Percentiles rank a stretch among this genome's conserved stretches.
These are phyloP conservation scores for Forbesichthys agassizii DNA, from an alignment of 2,113 vertebrate genomes.

Conservation along the genomic window DNA sequence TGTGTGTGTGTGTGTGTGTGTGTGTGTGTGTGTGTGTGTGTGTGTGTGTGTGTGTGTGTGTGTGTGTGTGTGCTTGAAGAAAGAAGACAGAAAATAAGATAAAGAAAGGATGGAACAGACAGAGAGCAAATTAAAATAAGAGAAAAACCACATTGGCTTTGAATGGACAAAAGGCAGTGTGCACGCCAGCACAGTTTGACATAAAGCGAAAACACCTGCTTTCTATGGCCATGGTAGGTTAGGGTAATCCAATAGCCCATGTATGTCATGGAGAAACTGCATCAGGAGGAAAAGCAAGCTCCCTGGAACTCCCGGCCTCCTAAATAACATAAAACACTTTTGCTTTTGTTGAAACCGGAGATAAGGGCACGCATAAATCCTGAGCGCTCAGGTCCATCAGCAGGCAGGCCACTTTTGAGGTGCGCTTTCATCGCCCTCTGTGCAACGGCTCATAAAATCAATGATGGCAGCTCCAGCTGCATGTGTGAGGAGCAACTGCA, in stretches of 20 bases:
- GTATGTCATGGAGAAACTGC: constrained; percentile 45
- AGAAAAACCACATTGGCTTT: background rate
- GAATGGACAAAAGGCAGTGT: constrained; percentile 12
- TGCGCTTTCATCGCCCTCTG: constrained; percentile 44
- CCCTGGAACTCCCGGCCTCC: constrained; percentile 28
- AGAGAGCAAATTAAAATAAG: background rate
- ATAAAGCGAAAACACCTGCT: constrained; percentile 56
- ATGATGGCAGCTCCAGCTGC: constrained; percentile 5
- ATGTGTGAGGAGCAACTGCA: constrained; percentile 2
- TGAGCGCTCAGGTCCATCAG: constrained; percentile 33
- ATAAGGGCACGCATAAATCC: constrained; percentile 45
- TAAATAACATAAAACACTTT: constrained; percentile 50
- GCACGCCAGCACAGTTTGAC: constrained; percentile 19
- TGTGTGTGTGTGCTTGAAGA: background rate
- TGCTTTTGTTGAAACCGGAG: constrained; percentile 46
- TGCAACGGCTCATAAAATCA: constrained; percentile 33
- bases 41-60: too few relatives aligned
- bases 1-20: too few relatives aligned
- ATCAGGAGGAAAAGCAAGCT: constrained; percentile 41
- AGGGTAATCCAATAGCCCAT: constrained; percentile 52
- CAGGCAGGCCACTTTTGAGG: constrained; percentile 33
- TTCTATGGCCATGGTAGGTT: constrained; percentile 22
- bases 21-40: too few relatives aligned
- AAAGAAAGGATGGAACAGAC: background rate
- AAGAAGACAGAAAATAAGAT: background rate